These are phyloP conservation scores for Promerops cafer DNA, from an alignment of 2,113 vertebrate species.

Conservation along the genomic window DNA sequence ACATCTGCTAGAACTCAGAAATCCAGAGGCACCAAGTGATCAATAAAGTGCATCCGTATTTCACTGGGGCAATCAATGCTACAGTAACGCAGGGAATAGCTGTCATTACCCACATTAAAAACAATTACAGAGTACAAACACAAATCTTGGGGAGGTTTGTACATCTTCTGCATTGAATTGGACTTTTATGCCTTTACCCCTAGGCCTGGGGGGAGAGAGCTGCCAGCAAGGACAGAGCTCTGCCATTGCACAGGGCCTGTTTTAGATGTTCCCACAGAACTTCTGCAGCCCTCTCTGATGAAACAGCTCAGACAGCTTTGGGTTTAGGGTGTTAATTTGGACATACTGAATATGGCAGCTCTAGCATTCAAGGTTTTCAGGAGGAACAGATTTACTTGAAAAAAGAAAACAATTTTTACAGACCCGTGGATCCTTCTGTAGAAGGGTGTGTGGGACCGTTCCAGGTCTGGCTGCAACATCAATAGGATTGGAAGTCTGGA, in stretches of 20 bases:
- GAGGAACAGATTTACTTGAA: background rate
- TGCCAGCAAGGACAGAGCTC: background rate
- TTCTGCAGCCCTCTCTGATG: background rate
- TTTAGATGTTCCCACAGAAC: background rate
- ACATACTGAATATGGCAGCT: background rate
- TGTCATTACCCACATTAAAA: conserved; percentile 41
- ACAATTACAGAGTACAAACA: conserved; percentile 45
- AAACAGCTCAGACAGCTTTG: background rate
- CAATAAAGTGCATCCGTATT: conserved; percentile 39
- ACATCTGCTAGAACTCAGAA: background rate
- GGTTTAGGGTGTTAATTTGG: background rate
- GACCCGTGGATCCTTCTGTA: conserved; percentile 98
- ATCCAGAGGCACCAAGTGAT: conserved; percentile 15
- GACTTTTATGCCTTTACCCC: background rate
- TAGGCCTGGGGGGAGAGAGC: background rate
- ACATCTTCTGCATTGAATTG: rapidly evolving
- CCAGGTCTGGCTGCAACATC: conserved; percentile 91
- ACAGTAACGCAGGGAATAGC: conserved; percentile 45
- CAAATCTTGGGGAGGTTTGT: background rate
- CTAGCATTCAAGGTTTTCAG: background rate
- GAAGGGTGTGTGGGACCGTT: conserved; percentile 89
- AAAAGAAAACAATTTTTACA: background rate
- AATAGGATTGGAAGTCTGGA: conserved; percentile 93
- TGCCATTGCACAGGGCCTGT: background rate
- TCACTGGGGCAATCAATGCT: conserved; percentile 42